Conservation (phyloP, 2,113 vertebrate species). For the Leucopsar rothschildi region DNA sequence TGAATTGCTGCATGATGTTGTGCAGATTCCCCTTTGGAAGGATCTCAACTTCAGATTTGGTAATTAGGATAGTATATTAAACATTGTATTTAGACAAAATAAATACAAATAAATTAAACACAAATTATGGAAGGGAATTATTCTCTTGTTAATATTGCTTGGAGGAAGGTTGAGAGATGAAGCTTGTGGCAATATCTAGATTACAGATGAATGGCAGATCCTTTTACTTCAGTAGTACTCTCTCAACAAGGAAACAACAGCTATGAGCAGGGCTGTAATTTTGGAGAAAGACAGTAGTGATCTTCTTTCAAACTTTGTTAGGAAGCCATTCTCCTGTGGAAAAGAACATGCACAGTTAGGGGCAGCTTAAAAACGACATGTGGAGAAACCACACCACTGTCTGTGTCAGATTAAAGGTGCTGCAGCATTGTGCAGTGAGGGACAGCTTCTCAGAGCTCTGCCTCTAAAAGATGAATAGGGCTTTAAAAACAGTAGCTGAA, state of each 20-base stretch:
- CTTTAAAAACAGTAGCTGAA: slow-evolving; percentile 15
- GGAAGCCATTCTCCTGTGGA: slow-evolving; percentile 72
- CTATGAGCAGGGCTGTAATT: slow-evolving; percentile 41
- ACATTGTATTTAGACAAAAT: slow-evolving; percentile 19
- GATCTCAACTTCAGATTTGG: not conserved
- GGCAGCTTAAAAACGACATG: not conserved
- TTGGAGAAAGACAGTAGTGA: slow-evolving; percentile 64
- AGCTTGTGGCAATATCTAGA: not conserved
- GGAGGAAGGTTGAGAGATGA: not conserved
- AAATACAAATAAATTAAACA: slow-evolving; percentile 62
- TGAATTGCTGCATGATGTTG: not conserved
- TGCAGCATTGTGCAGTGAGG: not conserved
- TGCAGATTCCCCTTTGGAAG: not conserved
- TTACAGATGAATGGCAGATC: not conserved
- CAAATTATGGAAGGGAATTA: not conserved
- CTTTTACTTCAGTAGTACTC: slow-evolving; percentile 58
- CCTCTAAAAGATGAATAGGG: not conserved
- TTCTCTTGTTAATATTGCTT: not conserved
- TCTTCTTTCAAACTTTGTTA: slow-evolving; percentile 68
- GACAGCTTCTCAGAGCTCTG: not conserved
- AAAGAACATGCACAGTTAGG: not conserved
- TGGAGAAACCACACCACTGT: not conserved
- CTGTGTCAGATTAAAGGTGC: not conserved
- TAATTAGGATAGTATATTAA: not conserved
- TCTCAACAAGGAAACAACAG: slow-evolving; percentile 49